A percentile compares a stretch with the other conserved stretches of the same genome.
Conservation (phyloP, 2,113 vertebrate genomes). For the Herpailurus yagouaroundi region DNA sequence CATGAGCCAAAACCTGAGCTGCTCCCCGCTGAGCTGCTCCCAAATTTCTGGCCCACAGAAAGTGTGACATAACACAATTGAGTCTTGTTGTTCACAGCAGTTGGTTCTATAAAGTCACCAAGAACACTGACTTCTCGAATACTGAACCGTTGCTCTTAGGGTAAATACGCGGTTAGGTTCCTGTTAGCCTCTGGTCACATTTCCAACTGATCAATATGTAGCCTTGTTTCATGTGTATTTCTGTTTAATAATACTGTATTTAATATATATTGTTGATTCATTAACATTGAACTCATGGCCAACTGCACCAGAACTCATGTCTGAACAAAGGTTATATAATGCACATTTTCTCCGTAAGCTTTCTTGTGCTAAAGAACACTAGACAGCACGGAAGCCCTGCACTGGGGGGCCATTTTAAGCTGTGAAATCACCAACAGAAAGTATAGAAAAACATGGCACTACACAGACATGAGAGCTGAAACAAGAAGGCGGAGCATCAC, state of each 20-base stretch:
- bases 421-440: background rate
- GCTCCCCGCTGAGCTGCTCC: background rate
- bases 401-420: background rate
- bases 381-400: background rate
- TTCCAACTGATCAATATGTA: background rate
- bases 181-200: background rate
- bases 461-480: background rate
- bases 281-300: background rate
- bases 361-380: background rate
- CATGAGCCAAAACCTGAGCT: background rate
- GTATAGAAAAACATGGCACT: background rate
- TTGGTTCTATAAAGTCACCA: background rate
- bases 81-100: background rate
- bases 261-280: background rate
- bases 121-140: background rate
- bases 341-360: background rate
- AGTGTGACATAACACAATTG: background rate
- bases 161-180: background rate
- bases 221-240: background rate
- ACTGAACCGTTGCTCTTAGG: background rate
- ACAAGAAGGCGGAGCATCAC: background rate
- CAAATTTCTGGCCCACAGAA: background rate
- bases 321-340: background rate
- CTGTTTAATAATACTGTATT: background rate
- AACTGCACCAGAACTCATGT: background rate